phyloP scores from a whole-genome alignment of 1,140 invertebrate genomes.

The Dreissena polymorpha region DNA sequence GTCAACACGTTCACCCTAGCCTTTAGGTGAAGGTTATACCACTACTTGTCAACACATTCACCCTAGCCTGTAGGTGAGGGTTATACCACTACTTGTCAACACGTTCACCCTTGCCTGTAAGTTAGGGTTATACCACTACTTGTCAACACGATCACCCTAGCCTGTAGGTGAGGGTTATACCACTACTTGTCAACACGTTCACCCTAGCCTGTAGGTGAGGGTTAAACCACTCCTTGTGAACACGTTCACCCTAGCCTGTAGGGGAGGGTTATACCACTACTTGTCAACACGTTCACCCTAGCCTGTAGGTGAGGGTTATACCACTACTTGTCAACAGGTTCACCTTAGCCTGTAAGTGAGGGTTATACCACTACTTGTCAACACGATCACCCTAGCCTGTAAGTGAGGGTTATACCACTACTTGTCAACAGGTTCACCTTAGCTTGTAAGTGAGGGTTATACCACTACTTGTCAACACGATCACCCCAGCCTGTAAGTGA shows the following conservation, averaged over 20 bases:
- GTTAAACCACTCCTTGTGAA: constrained; percentile 68
- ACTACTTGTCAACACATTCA: constrained; percentile 81
- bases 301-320: constrained; percentile 78
- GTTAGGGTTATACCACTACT: constrained; percentile 71
- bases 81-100: constrained; percentile 71
- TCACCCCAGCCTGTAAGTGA: constrained; percentile 80
- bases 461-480: constrained; percentile 79
- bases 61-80: constrained; percentile 80
- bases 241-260: constrained; percentile 80
- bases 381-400: constrained; percentile 80
- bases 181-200: constrained; percentile 80
- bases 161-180: constrained; percentile 78
- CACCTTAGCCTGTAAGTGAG: constrained; percentile 80
- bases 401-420: constrained; percentile 75
- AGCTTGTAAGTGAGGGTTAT: constrained; percentile 78
- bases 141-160: constrained; percentile 80
- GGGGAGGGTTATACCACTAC: constrained; percentile 74
- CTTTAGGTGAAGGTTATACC: constrained; percentile 76
- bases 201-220: constrained; percentile 80
- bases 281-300: constrained; percentile 81
- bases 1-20: constrained; percentile 81
- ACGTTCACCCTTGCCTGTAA: constrained; percentile 81
- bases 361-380: constrained; percentile 65
- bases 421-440: constrained; percentile 81
- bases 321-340: constrained; percentile 80